These are phyloP conservation scores for Epirrhoe tristata DNA, from an alignment of 2,888 invertebrate species.

Conservation along the genomic window DNA sequence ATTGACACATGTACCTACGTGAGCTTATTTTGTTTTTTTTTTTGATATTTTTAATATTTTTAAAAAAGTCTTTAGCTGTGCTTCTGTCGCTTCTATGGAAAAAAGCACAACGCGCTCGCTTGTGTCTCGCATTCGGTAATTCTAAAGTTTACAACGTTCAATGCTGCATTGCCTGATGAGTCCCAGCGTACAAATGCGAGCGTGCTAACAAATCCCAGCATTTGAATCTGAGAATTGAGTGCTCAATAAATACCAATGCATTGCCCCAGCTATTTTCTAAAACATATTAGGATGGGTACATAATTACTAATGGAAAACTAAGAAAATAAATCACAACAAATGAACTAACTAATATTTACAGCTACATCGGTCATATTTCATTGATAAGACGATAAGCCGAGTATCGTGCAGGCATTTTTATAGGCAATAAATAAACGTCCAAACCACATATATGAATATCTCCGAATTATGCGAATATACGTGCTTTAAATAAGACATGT, in stretches of 20 bases:
- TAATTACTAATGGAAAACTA: conserved; percentile 13
- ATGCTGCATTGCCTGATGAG: conserved; percentile 20
- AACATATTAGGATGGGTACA: neutral
- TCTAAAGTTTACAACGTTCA: conserved; percentile 20
- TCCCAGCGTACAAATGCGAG: conserved; percentile 6
- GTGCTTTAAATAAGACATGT: conserved; percentile 78
- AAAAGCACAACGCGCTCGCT: conserved; percentile 36
- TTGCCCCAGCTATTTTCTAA: conserved; percentile 1
- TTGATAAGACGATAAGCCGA: conserved; percentile 60
- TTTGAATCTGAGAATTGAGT: conserved; percentile 16
- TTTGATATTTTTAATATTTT: neutral
- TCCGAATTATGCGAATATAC: conserved; percentile 69
- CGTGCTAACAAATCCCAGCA: conserved; percentile 11
- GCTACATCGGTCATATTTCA: conserved; percentile 55
- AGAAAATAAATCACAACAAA: conserved; percentile 37
- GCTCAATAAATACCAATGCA: conserved; percentile 13
- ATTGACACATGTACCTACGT: neutral
- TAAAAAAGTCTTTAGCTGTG: conserved; percentile 11
- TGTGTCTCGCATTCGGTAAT: conserved; percentile 24
- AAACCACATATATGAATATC: conserved; percentile 59
- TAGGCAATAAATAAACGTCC: conserved; percentile 56
- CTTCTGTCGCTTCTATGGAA: conserved; percentile 34
- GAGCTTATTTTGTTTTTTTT: neutral
- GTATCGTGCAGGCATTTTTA: conserved; percentile 60
- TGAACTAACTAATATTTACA: conserved; percentile 49